Percentiles rank a stretch among this genome's conserved stretches.
These are phyloP conservation scores for Setipinna tenuifilis DNA, from an alignment of 2,797 vertebrate species.

Conservation along the genomic window DNA sequence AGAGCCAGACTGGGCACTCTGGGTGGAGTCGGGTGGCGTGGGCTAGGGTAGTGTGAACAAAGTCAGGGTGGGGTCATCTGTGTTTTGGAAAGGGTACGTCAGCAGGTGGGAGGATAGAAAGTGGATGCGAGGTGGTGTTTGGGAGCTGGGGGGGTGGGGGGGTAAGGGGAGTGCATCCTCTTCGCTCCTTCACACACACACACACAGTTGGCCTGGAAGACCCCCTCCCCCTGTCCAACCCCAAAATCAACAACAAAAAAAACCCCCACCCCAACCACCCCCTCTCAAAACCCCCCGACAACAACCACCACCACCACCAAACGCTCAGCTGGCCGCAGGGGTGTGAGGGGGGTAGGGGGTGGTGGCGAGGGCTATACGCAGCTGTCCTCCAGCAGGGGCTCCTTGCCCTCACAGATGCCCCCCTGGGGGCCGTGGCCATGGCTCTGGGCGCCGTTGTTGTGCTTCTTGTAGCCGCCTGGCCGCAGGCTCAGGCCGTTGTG, in stretches of 20 bases:
- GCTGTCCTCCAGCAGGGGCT: conserved; percentile 89
- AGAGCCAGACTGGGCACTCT: background rate
- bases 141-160: background rate
- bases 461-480: conserved; percentile 87
- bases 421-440: conserved; percentile 83
- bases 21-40: no score
- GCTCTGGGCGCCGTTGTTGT: conserved; percentile 84
- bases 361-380: conserved; percentile 79
- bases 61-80: background rate
- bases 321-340: background rate
- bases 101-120: background rate
- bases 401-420: conserved; percentile 82
- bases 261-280: background rate
- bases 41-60: background rate
- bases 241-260: background rate
- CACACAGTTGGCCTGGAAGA: background rate
- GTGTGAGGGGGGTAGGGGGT: conserved; percentile 44
- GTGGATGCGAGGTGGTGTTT: background rate
- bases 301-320: background rate
- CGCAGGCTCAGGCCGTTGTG: conserved; percentile 80
- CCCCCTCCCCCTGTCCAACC: background rate
- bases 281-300: conserved; percentile 26
- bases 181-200: background rate
- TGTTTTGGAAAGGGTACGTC: background rate
- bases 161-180: background rate